These are phyloP conservation scores for Dermolepida albohirtum DNA, from an alignment of 2,888 invertebrate species.

Conservation along the genomic window DNA sequence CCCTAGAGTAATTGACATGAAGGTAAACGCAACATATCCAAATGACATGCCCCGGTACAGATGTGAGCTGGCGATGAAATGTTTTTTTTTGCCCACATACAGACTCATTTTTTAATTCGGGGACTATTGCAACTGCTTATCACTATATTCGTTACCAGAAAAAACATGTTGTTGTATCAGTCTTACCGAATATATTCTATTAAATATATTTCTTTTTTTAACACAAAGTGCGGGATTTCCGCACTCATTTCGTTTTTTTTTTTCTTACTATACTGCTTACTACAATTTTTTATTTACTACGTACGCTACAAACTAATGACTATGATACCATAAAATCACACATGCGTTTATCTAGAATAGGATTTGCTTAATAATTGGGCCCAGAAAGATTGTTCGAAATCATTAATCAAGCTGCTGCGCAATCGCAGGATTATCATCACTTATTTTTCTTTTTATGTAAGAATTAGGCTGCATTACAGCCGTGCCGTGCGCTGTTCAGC, in stretches of 20 bases:
- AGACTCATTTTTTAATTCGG: conserved; percentile 43
- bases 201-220: conserved; percentile 40
- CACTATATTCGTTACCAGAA: conserved; percentile 65
- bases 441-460: conserved; percentile 42
- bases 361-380: conserved; percentile 64
- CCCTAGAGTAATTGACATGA: conserved; percentile 89
- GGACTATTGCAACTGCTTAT: conserved; percentile 54
- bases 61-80: conserved; percentile 40
- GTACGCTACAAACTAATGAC: conserved; percentile 63
- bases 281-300: conserved; percentile 47
- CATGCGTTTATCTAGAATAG: conserved; percentile 63
- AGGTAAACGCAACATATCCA: conserved; percentile 70
- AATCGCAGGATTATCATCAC: conserved; percentile 60
- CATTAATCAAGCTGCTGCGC: conserved; percentile 59
- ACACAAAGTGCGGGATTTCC: conserved; percentile 46
- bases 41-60: conserved; percentile 43
- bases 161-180: conserved; percentile 65
- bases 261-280: conserved; percentile 53
- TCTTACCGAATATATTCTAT: conserved; percentile 63
- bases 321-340: conserved; percentile 66
- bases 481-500: conserved; percentile 58
- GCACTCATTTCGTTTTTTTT: conserved; percentile 39
- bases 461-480: conserved; percentile 51
- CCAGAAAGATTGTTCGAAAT: conserved; percentile 67
- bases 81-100: conserved; percentile 38